phyloP scores from a whole-genome alignment of 1,140 invertebrate species.

The Trichogramma pretiosum region DNA sequence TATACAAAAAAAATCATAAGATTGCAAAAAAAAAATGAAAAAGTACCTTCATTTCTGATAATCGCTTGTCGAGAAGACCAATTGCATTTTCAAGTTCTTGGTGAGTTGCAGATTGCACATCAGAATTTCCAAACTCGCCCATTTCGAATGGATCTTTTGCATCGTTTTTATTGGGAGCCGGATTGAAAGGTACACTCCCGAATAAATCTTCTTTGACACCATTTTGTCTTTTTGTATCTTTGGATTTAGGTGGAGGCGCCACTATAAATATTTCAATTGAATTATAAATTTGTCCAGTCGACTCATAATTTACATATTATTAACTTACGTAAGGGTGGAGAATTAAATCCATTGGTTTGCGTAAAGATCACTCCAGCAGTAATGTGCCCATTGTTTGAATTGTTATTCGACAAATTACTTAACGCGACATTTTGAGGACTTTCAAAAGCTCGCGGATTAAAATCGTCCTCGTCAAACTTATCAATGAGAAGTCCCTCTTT shows the following conservation, averaged over 20 bases:
- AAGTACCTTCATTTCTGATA: constrained; percentile 72
- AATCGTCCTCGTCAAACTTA: constrained; percentile 67
- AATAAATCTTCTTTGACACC: constrained; percentile 48
- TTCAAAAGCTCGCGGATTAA: constrained; percentile 68
- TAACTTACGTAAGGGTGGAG: constrained; percentile 57
- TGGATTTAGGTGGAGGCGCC: constrained; percentile 71
- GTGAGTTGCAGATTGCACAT: constrained; percentile 40
- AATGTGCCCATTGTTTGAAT: constrained; percentile 36
- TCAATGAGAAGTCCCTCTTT: constrained; percentile 74
- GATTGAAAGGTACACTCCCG: constrained; percentile 50
- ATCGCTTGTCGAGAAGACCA: constrained; percentile 66
- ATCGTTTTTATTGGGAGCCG: constrained; percentile 40
- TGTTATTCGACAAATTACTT: constrained; percentile 42
- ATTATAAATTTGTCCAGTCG: too few species aligned
- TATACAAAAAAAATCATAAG: too few species aligned
- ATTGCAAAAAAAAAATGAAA: constrained; percentile 1
- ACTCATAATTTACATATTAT: too few species aligned
- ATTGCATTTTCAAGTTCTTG: constrained; percentile 62
- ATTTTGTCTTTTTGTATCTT: constrained; percentile 57
- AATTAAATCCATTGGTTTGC: constrained; percentile 37
- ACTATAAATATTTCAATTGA: constrained; percentile 53
- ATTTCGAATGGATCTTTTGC: constrained; percentile 66
- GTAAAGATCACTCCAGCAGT: constrained; percentile 36
- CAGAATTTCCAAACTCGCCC: constrained; percentile 57
- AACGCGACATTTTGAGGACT: constrained; percentile 42